Evolutionary conservation across 2,797 vertebrate genomes (phyloP).

Genomic region (Gobio occitaniae): DNA sequence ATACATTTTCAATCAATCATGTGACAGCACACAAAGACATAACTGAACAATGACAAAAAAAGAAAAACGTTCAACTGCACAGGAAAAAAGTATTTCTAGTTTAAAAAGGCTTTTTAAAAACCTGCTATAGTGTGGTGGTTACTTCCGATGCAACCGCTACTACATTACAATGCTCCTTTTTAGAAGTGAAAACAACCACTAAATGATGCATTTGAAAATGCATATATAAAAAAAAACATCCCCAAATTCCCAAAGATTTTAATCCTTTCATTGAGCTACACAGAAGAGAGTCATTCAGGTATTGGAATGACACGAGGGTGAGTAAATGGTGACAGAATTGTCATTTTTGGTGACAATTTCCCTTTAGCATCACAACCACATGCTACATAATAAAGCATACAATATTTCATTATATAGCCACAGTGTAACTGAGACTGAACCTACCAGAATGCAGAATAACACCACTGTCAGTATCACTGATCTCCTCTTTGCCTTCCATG

Average conservation of each 20-base stretch:
- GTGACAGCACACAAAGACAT: constrained; percentile 65
- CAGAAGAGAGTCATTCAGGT: not conserved
- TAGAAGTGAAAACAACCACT: not conserved
- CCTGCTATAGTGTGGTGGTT: not conserved
- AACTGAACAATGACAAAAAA: constrained; percentile 60
- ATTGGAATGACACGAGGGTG: not conserved
- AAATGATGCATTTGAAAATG: not conserved
- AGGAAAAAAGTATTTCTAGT: constrained; percentile 49
- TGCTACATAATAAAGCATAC: not conserved
- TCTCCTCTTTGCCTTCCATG: constrained; percentile 88
- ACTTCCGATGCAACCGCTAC: constrained; percentile 3
- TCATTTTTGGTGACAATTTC: not conserved
- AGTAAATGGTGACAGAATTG: not conserved
- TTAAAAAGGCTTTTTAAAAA: constrained; percentile 12
- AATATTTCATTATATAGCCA: constrained; percentile 2
- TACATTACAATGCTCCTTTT: not conserved
- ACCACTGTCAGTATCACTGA: constrained; percentile 89
- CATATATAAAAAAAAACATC: not conserved
- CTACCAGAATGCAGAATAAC: constrained; percentile 90
- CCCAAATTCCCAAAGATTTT: not conserved
- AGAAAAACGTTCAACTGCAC: constrained; percentile 56
- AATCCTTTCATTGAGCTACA: not conserved
- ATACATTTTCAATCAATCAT: constrained; percentile 62
- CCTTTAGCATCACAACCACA: not conserved
- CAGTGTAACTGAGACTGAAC: constrained; percentile 20